phyloP scores from a whole-genome alignment of 2,113 vertebrate genomes.

The Scomber japonicus region DNA sequence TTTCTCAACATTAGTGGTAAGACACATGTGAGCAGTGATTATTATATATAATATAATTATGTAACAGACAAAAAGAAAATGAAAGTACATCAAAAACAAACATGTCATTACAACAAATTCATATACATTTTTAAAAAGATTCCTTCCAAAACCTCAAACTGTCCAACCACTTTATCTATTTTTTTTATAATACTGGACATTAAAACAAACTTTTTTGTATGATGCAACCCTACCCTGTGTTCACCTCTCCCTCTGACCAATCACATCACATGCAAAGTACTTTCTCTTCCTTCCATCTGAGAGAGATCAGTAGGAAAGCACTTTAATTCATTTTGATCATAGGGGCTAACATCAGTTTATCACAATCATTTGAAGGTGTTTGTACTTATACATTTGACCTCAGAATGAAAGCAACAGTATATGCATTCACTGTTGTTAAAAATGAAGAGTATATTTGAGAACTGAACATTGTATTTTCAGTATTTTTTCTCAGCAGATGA shows the following conservation, averaged over 20 bases:
- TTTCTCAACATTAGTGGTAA: too few species aligned
- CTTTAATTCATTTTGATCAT: conserved; percentile 28
- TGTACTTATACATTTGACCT: background rate
- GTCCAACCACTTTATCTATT: too few species aligned
- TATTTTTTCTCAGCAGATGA: background rate
- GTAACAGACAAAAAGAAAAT: too few species aligned
- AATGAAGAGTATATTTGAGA: conserved; percentile 15
- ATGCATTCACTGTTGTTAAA: background rate
- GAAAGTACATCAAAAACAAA: too few species aligned
- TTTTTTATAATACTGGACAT: too few species aligned
- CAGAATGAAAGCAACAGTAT: background rate
- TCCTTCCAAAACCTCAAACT: too few species aligned
- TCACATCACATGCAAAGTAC: too few species aligned
- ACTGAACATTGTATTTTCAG: background rate
- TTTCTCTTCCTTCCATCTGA: conserved; percentile 11
- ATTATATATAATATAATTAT: too few species aligned
- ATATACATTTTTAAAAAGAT: background rate
- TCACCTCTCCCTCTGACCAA: conserved; percentile 19
- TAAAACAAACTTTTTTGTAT: too few species aligned
- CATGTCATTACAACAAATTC: background rate
- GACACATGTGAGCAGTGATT: too few species aligned
- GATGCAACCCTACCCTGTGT: too few species aligned
- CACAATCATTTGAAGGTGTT: too few species aligned
- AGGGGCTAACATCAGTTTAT: background rate
- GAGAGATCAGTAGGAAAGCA: conserved; percentile 6